phyloP scores from a whole-genome alignment of 2,113 vertebrate species.

The Brachypteracias leptosomus region DNA sequence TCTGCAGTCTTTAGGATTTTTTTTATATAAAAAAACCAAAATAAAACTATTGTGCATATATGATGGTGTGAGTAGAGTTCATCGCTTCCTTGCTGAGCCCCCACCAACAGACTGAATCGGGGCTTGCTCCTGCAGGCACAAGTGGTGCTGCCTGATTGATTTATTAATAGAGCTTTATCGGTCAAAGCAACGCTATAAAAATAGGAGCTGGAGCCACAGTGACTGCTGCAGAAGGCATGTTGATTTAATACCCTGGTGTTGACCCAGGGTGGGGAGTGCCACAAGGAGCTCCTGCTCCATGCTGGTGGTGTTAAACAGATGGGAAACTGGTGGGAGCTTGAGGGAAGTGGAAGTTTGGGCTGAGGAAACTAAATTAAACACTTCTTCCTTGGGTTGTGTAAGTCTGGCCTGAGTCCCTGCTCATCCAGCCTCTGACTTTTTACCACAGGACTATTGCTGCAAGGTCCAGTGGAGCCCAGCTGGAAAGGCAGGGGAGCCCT shows the following conservation, averaged over 20 bases:
- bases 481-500: background rate
- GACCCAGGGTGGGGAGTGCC: background rate
- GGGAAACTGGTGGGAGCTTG: background rate
- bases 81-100: background rate
- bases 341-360: background rate
- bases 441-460: background rate
- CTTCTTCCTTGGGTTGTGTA: background rate
- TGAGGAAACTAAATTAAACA: background rate
- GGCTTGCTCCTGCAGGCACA: background rate
- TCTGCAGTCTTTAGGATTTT: slow-evolving; percentile 55
- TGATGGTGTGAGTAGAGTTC: background rate
- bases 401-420: background rate
- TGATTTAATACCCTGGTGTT: background rate
- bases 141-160: background rate
- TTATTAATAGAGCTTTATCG: background rate
- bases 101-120: background rate
- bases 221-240: background rate
- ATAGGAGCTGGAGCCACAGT: background rate
- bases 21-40: slow-evolving; percentile 62
- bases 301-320: rapidly evolving
- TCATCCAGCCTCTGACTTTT: background rate
- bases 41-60: slow-evolving; percentile 68
- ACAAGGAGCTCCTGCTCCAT: background rate
- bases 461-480: background rate
- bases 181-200: background rate